Evolutionary conservation across 1,140 invertebrate genomes (phyloP), one percentile per base, ranked within the genome.

Genomic region (Cotesia chilonis): DNA sequence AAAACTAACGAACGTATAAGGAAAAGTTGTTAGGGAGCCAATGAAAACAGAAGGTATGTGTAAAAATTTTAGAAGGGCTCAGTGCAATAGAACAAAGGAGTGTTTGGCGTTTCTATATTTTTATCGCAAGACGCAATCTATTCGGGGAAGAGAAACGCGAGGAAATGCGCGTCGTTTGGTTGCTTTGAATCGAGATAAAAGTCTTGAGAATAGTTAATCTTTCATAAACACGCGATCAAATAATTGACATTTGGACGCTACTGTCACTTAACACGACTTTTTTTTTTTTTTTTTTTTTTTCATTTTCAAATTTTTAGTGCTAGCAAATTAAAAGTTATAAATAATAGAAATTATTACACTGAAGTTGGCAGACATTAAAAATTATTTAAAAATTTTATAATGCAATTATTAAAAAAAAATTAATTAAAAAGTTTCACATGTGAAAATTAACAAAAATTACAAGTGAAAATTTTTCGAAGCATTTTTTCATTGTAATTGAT

Each of bases 101-200:
- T 55, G 51, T 74, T 72, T 51, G 61, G 41, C 47, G 68, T 72
- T 75, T 36, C 47, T 76, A 47, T 67, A 35, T 6, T 36, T 72
- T 71, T 73, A 76, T 76, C 71, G 71, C 20, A 54, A 51, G 72
- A 38, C 68, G 59, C 74, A 73, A 76, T 76, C 74, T 68, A 73
- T 76, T 76, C 74, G 64, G 20, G 70, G 71, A 76, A 76, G 47
- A 57, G 59, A 12, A 71, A 71, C 41, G 69, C 35, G 17, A 69
- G 72, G 47, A 61, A 73, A 73, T 65, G 67, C 38, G 51, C 69
- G 51, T 68, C 41, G 57, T 60, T 68, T 55, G 14, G 28, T 66
- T 55, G 67, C 61, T 59, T 59, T 68, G 61, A 68, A 70, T 73
- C 68, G 57, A 70, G 59, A 73, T 70, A 73, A 70, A 59, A 36